A percentile compares a stretch with the other conserved stretches of the same genome.
phyloP scores from a whole-genome alignment of 2,113 vertebrate genomes.

The Micromys minutus region DNA sequence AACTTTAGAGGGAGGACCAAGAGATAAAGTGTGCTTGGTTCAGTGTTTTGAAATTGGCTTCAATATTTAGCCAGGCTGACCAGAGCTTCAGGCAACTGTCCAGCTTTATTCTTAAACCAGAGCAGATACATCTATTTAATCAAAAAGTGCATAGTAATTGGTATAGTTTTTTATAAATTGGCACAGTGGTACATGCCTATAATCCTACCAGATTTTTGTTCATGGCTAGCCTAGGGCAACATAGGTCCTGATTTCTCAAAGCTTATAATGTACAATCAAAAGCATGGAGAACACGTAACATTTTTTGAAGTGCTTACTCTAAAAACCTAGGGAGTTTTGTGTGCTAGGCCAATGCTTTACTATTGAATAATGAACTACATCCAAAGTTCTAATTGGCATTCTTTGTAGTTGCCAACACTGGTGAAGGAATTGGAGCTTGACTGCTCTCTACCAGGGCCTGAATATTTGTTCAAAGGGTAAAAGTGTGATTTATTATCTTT shows the following conservation, averaged over 20 bases:
- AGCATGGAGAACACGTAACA: background rate
- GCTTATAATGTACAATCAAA: background rate
- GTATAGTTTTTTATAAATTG: background rate
- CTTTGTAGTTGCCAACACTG: background rate
- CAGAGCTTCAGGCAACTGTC: background rate
- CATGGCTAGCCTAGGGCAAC: background rate
- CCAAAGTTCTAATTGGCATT: background rate
- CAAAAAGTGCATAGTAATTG: no score
- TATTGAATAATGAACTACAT: background rate
- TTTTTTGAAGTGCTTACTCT: background rate
- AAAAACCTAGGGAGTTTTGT: background rate
- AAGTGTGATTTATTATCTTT: background rate
- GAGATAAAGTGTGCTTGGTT: background rate
- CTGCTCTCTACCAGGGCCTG: background rate
- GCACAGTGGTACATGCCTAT: no score
- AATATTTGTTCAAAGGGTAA: background rate
- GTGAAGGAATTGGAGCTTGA: background rate
- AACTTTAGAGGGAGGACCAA: background rate
- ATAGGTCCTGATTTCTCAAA: no score
- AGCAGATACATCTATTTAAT: background rate
- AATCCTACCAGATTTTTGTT: no score
- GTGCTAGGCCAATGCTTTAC: background rate
- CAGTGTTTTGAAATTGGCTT: background rate
- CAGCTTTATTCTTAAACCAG: background rate
- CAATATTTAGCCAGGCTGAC: background rate